Conservation (phyloP, 2,797 vertebrate species). For the Oophaga sylvatica region DNA sequence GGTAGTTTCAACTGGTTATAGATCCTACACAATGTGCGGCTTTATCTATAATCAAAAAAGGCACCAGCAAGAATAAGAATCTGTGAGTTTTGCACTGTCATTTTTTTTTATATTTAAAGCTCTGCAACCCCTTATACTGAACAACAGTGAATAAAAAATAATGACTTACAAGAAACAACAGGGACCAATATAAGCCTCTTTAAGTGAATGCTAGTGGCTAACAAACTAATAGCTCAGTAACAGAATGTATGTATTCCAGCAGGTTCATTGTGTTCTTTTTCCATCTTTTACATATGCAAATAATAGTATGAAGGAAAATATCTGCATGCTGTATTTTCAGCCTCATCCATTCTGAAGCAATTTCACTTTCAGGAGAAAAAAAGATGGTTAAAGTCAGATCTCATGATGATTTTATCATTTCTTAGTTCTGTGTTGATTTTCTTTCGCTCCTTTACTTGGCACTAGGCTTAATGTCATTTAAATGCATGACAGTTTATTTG, state of each 20-base stretch:
- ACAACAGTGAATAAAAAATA: too few species aligned
- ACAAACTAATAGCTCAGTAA: too few species aligned
- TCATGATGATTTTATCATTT: slow-evolving; percentile 26
- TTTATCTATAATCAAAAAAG: too few species aligned
- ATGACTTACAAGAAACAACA: too few species aligned
- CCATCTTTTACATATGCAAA: neutral
- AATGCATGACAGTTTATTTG: slow-evolving; percentile 33
- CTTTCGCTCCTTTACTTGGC: slow-evolving; percentile 18
- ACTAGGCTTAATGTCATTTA: slow-evolving; percentile 21
- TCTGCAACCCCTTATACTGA: too few species aligned
- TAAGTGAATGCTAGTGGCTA: too few species aligned
- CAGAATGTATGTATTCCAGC: neutral
- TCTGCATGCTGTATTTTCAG: slow-evolving; percentile 21
- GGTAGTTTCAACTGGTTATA: too few species aligned
- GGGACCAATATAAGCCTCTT: too few species aligned
- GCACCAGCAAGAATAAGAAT: too few species aligned
- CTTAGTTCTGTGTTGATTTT: slow-evolving; percentile 1
- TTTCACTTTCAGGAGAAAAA: slow-evolving; percentile 24
- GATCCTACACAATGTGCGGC: too few species aligned
- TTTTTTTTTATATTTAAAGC: too few species aligned
- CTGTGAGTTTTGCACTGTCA: too few species aligned
- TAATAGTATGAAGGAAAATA: neutral
- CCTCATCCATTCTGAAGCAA: slow-evolving; percentile 1
- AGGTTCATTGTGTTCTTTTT: neutral
- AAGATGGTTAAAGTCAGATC: slow-evolving; percentile 18